Percentiles rank a stretch among this genome's conserved stretches.
phyloP scores from a whole-genome alignment of 2,113 vertebrate species.

The Ramphastos sulfuratus region DNA sequence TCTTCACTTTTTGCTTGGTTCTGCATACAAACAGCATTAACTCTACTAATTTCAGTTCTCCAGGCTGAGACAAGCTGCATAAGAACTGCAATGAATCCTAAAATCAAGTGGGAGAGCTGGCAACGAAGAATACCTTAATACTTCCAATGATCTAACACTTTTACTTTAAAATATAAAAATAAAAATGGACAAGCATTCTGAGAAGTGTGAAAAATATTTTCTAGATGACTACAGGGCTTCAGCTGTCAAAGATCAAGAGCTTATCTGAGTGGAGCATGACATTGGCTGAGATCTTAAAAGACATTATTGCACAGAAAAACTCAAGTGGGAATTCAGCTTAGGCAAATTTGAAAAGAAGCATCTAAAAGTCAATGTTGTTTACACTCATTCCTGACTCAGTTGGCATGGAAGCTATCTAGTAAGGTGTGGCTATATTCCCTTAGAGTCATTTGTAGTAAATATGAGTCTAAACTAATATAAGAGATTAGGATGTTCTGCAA shows the following conservation, averaged over 20 bases:
- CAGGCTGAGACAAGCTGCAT: not conserved
- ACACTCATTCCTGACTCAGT: not conserved
- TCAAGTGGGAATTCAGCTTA: not conserved
- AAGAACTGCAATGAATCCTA: not conserved
- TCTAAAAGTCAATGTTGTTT: not conserved
- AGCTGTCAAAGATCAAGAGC: not conserved
- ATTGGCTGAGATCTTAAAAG: not conserved
- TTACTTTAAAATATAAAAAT: not conserved
- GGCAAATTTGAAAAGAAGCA: not conserved
- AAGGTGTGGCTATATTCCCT: not conserved
- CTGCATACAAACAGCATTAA: not conserved
- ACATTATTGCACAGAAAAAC: not conserved
- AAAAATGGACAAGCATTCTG: not conserved
- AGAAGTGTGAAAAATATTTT: not conserved
- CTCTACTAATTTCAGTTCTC: not conserved
- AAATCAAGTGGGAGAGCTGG: not conserved
- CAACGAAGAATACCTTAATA: not conserved
- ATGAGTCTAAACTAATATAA: not conserved
- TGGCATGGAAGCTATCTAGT: not conserved
- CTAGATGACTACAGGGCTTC: not conserved
- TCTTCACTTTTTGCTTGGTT: conserved; percentile 36
- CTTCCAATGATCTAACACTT: not conserved
- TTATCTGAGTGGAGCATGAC: not conserved
- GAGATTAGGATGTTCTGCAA: not conserved
- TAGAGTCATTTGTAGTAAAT: not conserved